Evolutionary conservation across 2,888 invertebrate species (phyloP), one percentile per base, ranked within the genome.

Genomic region (Spisula subtruncata): DNA sequence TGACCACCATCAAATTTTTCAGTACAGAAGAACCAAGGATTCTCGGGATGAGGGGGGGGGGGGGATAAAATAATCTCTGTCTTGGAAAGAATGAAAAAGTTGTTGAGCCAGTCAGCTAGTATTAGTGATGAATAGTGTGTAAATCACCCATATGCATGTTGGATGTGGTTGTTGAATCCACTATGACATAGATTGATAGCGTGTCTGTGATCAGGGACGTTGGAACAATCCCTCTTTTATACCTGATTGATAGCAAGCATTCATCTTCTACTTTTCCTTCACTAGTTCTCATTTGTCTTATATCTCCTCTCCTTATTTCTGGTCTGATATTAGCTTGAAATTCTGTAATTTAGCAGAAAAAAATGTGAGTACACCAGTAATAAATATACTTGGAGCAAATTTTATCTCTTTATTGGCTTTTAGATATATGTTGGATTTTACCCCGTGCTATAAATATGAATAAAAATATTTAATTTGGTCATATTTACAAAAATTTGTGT

Each of bases 201-300:
- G 35, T 41, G 56, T 32, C 80, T 85, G 56, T 25, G 80, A 85
- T 85, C 80, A 54, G 48, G 79, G 56, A 79, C 14, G 56, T 54
- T n/a, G 46, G 79, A 48, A 66, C 85, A 84, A 90, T 87, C 87
- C 87, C 83, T 60, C 41, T 75, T 66, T 83, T 75, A 54, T 79
- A 46, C 66, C 35, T 90, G 90, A 90, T 90, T 88, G 90, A 90
- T 90, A 86, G 86, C 56, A 71, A 83, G 83, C 90, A 90, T 90
- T 90, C 86, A 88, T 88, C 85, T 85, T 85, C 80, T 56, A 80
- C 85, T 85, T 85, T 56, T 85, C n/a, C 85, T 54, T 51, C 51
- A 56, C 54, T 56, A 41, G 56, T 85, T 85, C 85, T 41, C 85
- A 56, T 85, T 85, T 56, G 41, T 85, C 85, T 84, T 84, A 10